phyloP scores from a whole-genome alignment of 1,140 invertebrate species.

The Monochamus saltuarius region DNA sequence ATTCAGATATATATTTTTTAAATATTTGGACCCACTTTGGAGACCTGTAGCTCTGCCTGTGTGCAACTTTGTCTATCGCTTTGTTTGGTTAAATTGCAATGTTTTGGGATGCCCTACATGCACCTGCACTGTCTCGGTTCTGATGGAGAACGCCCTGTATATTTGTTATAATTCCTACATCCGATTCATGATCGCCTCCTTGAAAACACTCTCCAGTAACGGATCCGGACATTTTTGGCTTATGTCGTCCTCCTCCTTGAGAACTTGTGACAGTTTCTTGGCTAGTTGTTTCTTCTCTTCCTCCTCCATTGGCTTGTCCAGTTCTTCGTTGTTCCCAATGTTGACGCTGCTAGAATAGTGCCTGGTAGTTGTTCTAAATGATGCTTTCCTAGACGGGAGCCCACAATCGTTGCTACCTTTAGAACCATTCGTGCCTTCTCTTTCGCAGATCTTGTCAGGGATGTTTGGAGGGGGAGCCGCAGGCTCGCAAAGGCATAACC shows the following conservation, averaged over 20 bases:
- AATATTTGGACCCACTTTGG: no score
- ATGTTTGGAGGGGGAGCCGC: conserved; percentile 21
- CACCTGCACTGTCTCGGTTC: no score
- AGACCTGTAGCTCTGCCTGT: no score
- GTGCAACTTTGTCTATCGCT: no score
- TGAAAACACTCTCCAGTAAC: conserved; percentile 9
- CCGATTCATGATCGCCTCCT: conserved; percentile 8
- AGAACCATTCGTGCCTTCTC: background rate
- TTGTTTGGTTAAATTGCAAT: no score
- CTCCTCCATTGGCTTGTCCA: conserved; percentile 28
- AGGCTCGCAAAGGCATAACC: conserved; percentile 36
- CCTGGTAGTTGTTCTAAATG: background rate
- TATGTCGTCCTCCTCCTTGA: conserved; percentile 1
- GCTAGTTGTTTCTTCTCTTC: conserved; percentile 16
- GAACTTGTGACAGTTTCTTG: background rate
- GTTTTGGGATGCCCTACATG: no score
- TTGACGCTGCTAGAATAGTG: conserved; percentile 15
- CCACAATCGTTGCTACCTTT: background rate
- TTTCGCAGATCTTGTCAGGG: conserved; percentile 13
- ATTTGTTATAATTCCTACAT: no score
- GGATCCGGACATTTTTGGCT: conserved; percentile 2
- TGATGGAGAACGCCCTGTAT: no score
- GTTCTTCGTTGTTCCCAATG: conserved; percentile 19
- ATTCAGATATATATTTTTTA: no score
- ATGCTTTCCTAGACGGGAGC: no score